These are phyloP conservation scores for Stenolophus ochropezus DNA, from an alignment of 2,888 invertebrate genomes.

Conservation along the genomic window DNA sequence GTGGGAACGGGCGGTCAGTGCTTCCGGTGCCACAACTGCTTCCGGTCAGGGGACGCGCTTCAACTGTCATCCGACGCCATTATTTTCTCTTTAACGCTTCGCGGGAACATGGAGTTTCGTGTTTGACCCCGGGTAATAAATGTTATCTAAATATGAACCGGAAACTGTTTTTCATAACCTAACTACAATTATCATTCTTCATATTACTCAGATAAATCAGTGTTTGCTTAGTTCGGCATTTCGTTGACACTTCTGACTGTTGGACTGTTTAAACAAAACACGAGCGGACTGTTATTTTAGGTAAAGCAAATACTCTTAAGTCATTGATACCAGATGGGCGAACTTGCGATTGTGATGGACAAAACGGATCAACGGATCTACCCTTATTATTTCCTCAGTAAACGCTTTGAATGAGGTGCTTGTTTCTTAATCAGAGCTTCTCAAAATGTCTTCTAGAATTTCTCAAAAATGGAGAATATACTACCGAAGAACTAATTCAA, in stretches of 20 bases:
- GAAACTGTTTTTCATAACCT: constrained; percentile 11
- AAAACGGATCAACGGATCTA: constrained; percentile 35
- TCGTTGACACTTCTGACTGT: constrained; percentile 38
- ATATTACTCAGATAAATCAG: background rate
- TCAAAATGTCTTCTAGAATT: background rate
- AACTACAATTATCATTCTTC: background rate
- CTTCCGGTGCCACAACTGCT: constrained; percentile 45
- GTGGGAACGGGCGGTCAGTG: constrained; percentile 41
- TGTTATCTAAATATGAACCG: constrained; percentile 2
- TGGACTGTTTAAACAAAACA: constrained; percentile 42
- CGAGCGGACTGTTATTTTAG: constrained; percentile 46
- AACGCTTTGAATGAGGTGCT: constrained; percentile 2
- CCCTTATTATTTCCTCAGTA: background rate
- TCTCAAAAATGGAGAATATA: background rate
- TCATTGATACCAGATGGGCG: constrained; percentile 41
- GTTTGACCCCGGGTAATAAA: background rate
- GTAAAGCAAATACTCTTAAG: constrained; percentile 41
- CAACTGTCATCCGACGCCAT: constrained; percentile 46
- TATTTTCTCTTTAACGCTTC: constrained; percentile 43
- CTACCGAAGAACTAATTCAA: too few species aligned
- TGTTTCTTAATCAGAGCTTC: background rate
- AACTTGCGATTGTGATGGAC: constrained; percentile 19
- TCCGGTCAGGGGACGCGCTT: constrained; percentile 34
- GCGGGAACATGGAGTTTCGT: constrained; percentile 24
- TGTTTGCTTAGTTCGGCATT: background rate